Evolutionary conservation across 2,113 vertebrate genomes (phyloP).

Genomic region (Pelmatolapia mariae): DNA sequence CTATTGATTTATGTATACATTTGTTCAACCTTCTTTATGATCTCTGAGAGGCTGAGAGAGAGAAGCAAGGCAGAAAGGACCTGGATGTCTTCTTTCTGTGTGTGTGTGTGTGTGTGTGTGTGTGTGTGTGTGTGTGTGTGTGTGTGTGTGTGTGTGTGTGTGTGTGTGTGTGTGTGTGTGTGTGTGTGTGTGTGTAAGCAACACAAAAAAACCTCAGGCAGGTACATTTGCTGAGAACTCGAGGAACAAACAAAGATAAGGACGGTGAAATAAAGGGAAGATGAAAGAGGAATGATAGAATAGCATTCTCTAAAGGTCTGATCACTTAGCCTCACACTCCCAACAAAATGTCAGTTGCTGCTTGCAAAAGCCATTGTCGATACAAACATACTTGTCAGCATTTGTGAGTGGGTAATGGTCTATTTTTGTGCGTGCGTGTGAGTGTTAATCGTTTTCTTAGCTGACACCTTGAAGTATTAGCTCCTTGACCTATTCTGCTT

Average conservation of each 20-base stretch:
- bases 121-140: neutral
- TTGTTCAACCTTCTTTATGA: neutral
- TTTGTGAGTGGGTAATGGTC: conserved; percentile 1
- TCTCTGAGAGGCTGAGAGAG: neutral
- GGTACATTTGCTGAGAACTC: neutral
- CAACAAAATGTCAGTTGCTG: conserved; percentile 57
- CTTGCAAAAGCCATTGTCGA: conserved; percentile 31
- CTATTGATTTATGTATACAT: neutral
- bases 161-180: neutral
- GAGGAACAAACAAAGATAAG: conserved; percentile 50
- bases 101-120: neutral
- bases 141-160: neutral
- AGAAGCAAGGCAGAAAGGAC: neutral
- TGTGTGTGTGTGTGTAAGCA: neutral
- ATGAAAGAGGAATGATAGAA: conserved; percentile 33
- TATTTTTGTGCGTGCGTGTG: neutral
- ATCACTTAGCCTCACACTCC: conserved; percentile 48
- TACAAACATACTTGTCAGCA: conserved; percentile 17
- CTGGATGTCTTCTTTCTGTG: neutral
- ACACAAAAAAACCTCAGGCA: neutral
- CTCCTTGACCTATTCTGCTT: conserved; percentile 9
- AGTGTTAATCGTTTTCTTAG: neutral
- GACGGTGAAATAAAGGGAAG: conserved; percentile 13
- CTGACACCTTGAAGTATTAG: conserved; percentile 13
- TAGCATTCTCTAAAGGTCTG: conserved; percentile 62